Evolutionary conservation across 2,797 vertebrate species (phyloP).

Genomic region (Enteromius treurensis): DNA sequence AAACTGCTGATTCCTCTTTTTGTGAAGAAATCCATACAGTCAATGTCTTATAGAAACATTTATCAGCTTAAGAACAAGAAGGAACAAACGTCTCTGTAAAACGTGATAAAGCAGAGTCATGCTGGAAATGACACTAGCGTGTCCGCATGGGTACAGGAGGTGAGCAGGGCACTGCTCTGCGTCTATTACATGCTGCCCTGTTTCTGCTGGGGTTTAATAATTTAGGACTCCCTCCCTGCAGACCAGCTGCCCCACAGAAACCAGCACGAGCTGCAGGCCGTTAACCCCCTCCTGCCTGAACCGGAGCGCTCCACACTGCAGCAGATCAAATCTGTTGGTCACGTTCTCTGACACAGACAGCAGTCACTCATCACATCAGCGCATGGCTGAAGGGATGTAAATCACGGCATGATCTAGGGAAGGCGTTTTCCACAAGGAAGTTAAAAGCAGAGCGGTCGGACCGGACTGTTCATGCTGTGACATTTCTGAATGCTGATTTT

Average conservation of each 20-base stretch:
- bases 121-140: neutral
- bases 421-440: neutral
- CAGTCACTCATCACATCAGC: neutral
- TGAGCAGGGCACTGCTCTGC: slow-evolving; percentile 50
- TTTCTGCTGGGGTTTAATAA: slow-evolving; percentile 70
- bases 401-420: neutral
- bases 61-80: neutral
- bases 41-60: neutral
- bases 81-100: neutral
- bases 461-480: neutral
- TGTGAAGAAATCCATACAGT: neutral
- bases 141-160: neutral
- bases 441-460: neutral
- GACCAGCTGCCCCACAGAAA: slow-evolving; percentile 61
- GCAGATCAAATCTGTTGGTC: neutral
- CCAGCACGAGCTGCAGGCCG: slow-evolving; percentile 48
- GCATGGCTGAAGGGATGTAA: neutral
- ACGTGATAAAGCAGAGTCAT: neutral
- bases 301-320: neutral
- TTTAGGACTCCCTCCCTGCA: slow-evolving; percentile 64
- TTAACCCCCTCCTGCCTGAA: slow-evolving; percentile 51
- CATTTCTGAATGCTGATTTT: neutral
- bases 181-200: slow-evolving; percentile 55
- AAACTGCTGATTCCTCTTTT: no score
- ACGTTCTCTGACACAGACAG: neutral